A percentile compares a stretch with the other conserved stretches of the same genome.
Conservation (phyloP, 2,888 invertebrate species). For the Oscheius onirici region DNA sequence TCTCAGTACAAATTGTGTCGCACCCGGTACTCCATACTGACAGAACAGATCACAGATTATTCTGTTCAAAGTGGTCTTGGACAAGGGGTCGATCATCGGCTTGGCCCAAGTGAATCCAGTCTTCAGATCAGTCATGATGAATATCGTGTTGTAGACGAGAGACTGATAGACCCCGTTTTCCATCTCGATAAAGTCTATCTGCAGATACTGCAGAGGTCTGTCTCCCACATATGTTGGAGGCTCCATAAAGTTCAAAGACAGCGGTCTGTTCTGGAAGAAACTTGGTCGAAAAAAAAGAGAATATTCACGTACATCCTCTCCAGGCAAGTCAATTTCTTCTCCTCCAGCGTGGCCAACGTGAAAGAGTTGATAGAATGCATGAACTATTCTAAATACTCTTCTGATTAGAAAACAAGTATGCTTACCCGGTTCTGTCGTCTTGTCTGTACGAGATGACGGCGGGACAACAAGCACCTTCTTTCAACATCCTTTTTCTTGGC, state of each 20-base stretch:
- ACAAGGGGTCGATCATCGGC: slow-evolving; percentile 31
- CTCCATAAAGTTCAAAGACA: slow-evolving; percentile 39
- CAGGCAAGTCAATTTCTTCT: slow-evolving; percentile 1
- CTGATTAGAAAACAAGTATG: background rate
- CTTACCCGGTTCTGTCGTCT: slow-evolving; percentile 37
- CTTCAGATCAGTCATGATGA: slow-evolving; percentile 39
- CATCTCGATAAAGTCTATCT: slow-evolving; percentile 52
- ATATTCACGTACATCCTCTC: background rate
- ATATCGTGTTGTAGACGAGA: slow-evolving; percentile 36
- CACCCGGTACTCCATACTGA: slow-evolving; percentile 45
- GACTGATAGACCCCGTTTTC: slow-evolving; percentile 37
- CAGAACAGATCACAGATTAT: slow-evolving; percentile 42
- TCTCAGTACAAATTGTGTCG: background rate
- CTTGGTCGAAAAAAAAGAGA: background rate
- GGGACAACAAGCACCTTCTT: slow-evolving; percentile 48
- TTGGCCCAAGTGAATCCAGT: slow-evolving; percentile 44
- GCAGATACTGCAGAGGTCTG: slow-evolving; percentile 44
- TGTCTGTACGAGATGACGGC: slow-evolving; percentile 47
- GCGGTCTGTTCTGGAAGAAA: slow-evolving; percentile 28
- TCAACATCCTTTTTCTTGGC: slow-evolving; percentile 42
- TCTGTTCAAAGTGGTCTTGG: slow-evolving; percentile 26
- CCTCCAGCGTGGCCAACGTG: slow-evolving; percentile 43
- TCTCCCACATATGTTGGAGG: slow-evolving; percentile 40
- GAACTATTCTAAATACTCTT: slow-evolving; percentile 24
- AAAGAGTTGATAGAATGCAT: slow-evolving; percentile 45